Percentiles rank a stretch among this genome's conserved stretches.
These are phyloP conservation scores for Vultur gryphus DNA, from an alignment of 2,797 vertebrate species.

Conservation along the genomic window DNA sequence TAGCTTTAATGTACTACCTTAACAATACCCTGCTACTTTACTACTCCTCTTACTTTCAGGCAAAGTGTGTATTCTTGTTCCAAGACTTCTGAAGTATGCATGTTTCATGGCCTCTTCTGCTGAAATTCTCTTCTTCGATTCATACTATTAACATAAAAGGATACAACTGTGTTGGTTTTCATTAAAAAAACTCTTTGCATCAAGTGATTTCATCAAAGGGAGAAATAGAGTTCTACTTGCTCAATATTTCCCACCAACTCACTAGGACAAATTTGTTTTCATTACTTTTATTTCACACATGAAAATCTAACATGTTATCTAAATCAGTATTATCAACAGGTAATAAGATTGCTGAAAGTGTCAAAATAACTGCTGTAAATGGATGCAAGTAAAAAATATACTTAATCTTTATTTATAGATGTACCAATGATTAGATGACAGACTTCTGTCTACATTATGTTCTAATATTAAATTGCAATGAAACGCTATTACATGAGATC, in stretches of 20 bases:
- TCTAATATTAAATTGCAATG: not conserved
- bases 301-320: not conserved
- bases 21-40: not conserved
- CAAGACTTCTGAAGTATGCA: slow-evolving; percentile 93
- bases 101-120: slow-evolving; percentile 98
- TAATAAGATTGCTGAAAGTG: not conserved
- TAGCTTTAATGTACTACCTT: not conserved
- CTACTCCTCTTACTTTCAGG: slow-evolving; percentile 87
- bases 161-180: not conserved
- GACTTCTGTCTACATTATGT: not conserved
- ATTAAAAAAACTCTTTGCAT: not conserved
- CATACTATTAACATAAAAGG: slow-evolving; percentile 80
- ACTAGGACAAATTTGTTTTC: not conserved
- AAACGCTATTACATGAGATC: not conserved
- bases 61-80: slow-evolving; percentile 87
- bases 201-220: not conserved
- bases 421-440: not conserved
- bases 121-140: slow-evolving; percentile 96
- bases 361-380: not conserved
- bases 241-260: not conserved
- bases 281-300: not conserved
- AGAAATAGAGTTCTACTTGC: not conserved
- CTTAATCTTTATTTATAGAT: not conserved
- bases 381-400: not conserved
- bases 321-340: not conserved